phyloP scores from a whole-genome alignment of 2,888 invertebrate genomes.

The Chymomyza procnemis region DNA sequence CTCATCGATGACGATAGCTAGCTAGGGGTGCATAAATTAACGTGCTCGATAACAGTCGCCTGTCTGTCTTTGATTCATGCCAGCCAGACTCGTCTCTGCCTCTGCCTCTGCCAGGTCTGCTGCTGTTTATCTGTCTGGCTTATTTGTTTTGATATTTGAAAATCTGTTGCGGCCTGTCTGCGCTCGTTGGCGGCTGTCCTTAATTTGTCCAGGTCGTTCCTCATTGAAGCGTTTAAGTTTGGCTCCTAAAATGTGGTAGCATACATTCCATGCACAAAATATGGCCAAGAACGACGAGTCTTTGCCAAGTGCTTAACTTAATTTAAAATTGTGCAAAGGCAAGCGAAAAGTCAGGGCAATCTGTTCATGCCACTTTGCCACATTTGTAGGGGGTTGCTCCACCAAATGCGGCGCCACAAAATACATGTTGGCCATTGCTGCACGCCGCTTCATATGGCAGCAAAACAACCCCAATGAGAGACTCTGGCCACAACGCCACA shows the following conservation, averaged over 20 bases:
- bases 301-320: not conserved
- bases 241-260: not conserved
- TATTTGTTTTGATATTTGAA: constrained; percentile 5
- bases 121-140: constrained; percentile 18
- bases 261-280: not conserved
- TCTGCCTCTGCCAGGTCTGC: not conserved
- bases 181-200: not conserved
- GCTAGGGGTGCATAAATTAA: constrained; percentile 30
- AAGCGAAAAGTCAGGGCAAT: not conserved
- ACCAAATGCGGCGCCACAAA: not conserved
- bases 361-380: not conserved
- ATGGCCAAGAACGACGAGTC: not conserved
- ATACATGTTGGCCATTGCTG: constrained; percentile 19
- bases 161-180: constrained; percentile 18
- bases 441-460: constrained; percentile 28
- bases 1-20: not conserved
- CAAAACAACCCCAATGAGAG: constrained; percentile 36
- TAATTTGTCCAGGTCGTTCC: not conserved
- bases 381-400: not conserved
- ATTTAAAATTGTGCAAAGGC: not conserved
- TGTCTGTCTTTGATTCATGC: constrained; percentile 4
- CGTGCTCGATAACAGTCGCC: constrained; percentile 7
- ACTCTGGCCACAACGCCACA: not conserved
- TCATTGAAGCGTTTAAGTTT: not conserved
- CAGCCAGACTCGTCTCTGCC: constrained; percentile 8